Percentiles rank a stretch among this genome's conserved stretches.
Evolutionary conservation across 2,113 vertebrate species (phyloP).

Genomic region (Trogon melanurus): DNA sequence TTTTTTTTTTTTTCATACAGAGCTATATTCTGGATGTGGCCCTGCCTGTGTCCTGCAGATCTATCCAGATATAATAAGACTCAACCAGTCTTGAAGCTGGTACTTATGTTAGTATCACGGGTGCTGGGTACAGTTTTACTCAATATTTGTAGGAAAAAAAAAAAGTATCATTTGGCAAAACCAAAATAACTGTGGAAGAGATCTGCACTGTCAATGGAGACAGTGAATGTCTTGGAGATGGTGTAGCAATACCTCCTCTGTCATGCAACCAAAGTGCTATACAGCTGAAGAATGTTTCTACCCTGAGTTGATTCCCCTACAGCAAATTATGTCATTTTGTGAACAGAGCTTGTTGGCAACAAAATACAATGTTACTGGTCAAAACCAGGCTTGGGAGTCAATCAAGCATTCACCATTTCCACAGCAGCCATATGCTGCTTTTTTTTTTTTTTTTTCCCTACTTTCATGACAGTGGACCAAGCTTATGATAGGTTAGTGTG

Average conservation of each 20-base stretch:
- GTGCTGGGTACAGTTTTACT: background rate
- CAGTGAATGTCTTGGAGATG: background rate
- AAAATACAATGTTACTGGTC: background rate
- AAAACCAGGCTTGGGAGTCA: background rate
- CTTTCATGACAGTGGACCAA: background rate
- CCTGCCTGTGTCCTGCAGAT: background rate
- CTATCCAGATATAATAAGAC: background rate
- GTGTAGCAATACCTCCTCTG: background rate
- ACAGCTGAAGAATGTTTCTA: background rate
- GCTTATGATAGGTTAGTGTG: background rate
- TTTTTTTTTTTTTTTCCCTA: background rate
- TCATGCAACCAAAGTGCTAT: background rate
- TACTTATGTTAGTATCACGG: background rate
- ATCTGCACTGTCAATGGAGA: background rate
- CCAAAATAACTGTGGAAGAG: background rate
- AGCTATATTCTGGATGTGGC: background rate
- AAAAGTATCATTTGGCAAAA: background rate
- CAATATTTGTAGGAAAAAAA: background rate
- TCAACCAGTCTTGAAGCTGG: background rate
- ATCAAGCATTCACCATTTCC: background rate
- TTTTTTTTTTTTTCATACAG: accelerated
- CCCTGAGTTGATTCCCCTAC: background rate
- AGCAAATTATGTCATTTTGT: background rate
- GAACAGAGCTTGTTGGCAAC: background rate
- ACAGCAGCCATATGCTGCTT: background rate